phyloP scores from a whole-genome alignment of 2,113 vertebrate species.

The Uria lomvia region DNA sequence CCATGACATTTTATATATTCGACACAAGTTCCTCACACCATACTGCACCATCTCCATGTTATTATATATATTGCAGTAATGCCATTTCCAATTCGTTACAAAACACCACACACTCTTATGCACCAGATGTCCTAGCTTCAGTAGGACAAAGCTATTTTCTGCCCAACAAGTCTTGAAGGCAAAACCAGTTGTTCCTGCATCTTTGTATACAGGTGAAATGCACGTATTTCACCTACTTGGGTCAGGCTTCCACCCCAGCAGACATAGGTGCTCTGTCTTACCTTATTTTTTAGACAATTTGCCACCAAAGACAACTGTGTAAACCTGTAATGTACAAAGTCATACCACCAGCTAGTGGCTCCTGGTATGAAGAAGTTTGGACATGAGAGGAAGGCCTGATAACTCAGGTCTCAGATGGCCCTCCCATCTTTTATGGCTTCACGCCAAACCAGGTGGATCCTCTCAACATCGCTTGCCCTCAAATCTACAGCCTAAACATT shows the following conservation, averaged over 20 bases:
- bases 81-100: conserved; percentile 58
- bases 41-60: conserved; percentile 47
- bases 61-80: conserved; percentile 50
- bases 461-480: background rate
- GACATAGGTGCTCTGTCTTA: background rate
- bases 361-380: background rate
- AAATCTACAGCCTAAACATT: background rate
- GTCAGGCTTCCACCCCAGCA: background rate
- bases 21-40: conserved; percentile 52
- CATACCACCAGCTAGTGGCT: background rate
- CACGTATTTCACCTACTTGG: background rate
- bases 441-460: background rate
- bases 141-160: conserved; percentile 41
- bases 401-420: background rate
- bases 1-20: conserved; percentile 55
- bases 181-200: background rate
- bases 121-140: conserved; percentile 49
- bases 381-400: fast-evolving
- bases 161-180: conserved; percentile 17
- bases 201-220: background rate
- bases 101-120: conserved; percentile 20
- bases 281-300: background rate
- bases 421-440: background rate
- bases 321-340: background rate
- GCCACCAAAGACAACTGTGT: background rate